Evolutionary conservation across 2,113 vertebrate species (phyloP), one percentile per base, ranked within the genome.

Genomic region (Zosterops hypoxanthus): DNA sequence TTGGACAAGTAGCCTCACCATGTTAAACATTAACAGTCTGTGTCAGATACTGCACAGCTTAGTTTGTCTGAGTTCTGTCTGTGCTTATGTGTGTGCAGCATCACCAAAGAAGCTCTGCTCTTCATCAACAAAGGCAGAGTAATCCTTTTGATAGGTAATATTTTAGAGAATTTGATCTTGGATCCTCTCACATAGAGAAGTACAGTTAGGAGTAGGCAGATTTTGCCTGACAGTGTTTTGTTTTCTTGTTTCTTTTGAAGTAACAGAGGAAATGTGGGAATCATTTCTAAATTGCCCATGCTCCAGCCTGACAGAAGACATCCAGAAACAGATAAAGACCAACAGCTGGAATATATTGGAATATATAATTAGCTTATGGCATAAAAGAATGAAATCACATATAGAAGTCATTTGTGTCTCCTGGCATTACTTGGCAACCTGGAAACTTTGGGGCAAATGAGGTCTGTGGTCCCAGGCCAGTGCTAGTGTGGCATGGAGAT

Each of bases 241-340:
- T 88, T 92, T 92, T 94, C 76, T 90, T 90, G 36, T 50, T 90
- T 65, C 85, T 95, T 96, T 96, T 96, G 90, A 93, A 96, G 82
- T 84, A 84, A 68, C 83, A 80, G 56, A 71, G 88, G 80, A 95
- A 96, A 95, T 96, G 49, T 93, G 96, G 94, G 94, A 96, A 92
- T 44, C 36, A 96, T 95, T 97, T 96, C 92, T 88, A 92, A 97
- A 96, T 94, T 93, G 91, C 90, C 56, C 72, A 61, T 93, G 52
- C 56, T 93, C 53, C 69, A 92, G 76, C 93, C 76, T 82, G 86
- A 92, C 79, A 31, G 88, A 90, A 82, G 44, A 93, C 95, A 96
- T 47, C n/a, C 82, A 94, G 95, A 90, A 96, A 93, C 80, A 95
- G 95, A 95, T 93, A 93, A 95, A 92, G 65, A 79, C 82, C 11